Conservation (phyloP, 2,888 invertebrate genomes). For the Frankliniella intonsa region DNA sequence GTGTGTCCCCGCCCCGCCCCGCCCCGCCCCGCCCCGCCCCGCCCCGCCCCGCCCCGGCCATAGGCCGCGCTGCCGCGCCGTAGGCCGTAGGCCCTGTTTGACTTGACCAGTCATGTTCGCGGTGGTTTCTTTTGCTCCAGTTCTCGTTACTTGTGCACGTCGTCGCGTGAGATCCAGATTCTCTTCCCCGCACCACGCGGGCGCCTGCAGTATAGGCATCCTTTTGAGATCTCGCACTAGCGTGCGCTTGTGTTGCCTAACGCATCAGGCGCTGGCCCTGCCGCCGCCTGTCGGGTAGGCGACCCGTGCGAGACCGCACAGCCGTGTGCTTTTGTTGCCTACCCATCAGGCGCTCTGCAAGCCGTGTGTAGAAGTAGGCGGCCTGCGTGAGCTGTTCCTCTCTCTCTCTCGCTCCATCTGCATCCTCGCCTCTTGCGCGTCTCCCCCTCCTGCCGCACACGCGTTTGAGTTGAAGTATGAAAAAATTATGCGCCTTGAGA, state of each 20-base stretch:
- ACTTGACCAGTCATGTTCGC: constrained; percentile 15
- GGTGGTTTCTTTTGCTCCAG: constrained; percentile 24
- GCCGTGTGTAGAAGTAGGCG: background rate
- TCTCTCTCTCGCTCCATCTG: background rate
- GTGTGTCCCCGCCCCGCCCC: too few relatives aligned
- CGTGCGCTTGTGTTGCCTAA: too few relatives aligned
- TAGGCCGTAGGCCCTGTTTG: background rate
- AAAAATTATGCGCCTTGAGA: too few relatives aligned
- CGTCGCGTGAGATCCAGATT: background rate
- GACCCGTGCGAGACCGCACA: constrained; percentile 23
- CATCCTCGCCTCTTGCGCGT: too few relatives aligned
- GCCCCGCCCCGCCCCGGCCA: background rate
- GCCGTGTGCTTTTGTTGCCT: background rate
- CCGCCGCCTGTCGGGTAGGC: constrained; percentile 22
- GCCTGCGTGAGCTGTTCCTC: background rate
- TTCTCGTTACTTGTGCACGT: too few relatives aligned
- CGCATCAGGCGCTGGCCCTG: constrained; percentile 14
- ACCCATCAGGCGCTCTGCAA: constrained; percentile 9
- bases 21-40: background rate
- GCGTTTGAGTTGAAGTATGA: too few relatives aligned
- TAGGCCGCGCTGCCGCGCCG: background rate
- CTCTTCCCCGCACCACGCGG: background rate
- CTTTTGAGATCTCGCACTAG: too few relatives aligned
- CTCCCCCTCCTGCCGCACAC: too few relatives aligned
- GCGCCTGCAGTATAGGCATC: too few relatives aligned